Evolutionary conservation across 2,113 vertebrate species (phyloP), one percentile per base, ranked within the genome.

Genomic region (Leiothrix lutea): DNA sequence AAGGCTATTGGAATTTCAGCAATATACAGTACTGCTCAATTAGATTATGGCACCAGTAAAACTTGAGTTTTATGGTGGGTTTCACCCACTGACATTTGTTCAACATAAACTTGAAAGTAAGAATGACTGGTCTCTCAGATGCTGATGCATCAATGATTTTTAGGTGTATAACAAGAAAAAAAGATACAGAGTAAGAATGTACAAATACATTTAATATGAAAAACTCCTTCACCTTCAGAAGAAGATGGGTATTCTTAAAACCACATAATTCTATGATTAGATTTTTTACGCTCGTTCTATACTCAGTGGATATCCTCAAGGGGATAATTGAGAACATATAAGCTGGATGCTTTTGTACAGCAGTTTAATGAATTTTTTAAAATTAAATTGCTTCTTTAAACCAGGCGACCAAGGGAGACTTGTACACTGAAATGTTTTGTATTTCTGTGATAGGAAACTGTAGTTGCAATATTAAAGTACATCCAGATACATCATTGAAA

Each of bases 261-360:
- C 51, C 26, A 47, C 14, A 33, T 61, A 36, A 36, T 53, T 57
- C 11, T 48, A 18, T 23, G 1, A 70, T 31, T 64, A 22, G 20
- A n/a, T 83, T 86, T 35, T 57, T 26, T 40, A 51, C 47, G 2
- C 10, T 86, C 28, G 5, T 78, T 65, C 42, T 66, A 21, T 38
- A 77, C 18, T 60, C 53, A 60, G 12, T 62, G 35, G 26, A 38
- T 80, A 64, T 47, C 9, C 4, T 79, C 31, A 58, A 58, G 40
- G 23, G 9, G 12, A 42, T 67, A 66, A 67, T 9, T 67, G 47
- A 78, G 40, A 72, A 58, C 12, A 67, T 0, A 0, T 19, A 82
- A 45, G 1, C 4, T 81, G 29, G 14, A 56, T 69, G 20, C 0
- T 36, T 80, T 75, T 50, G 4, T 75, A 58, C 2, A 2, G 5